Evolutionary conservation across 1,140 invertebrate species (phyloP), one percentile per base, ranked within the genome.

Genomic region (Drosophila lini): DNA sequence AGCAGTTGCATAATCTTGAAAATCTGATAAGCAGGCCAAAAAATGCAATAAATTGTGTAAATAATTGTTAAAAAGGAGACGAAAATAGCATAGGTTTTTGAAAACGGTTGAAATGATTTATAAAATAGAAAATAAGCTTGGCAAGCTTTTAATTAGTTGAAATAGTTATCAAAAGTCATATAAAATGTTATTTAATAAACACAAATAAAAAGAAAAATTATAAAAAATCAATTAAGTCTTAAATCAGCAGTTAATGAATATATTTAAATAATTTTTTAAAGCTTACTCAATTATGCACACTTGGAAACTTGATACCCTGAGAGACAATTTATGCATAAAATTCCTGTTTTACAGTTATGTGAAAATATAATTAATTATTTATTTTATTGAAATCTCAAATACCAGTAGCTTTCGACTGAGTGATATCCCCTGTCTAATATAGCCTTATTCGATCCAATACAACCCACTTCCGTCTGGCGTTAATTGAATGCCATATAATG

Each of bases 381-480:
- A 62, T 40, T 36, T 16, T n/a, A 41, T 13, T 59, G 6, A 31
- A 9, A 36, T 31, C 19, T 40, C 11, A 8, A 40, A 41, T 48
- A 38, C 34, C 57, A 68, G 42, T 50, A 50, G 28, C 45, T n/a
- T 15, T 22, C 16, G 8, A 3, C 2, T 59, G 61, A 63, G 34
- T 32, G 16, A 63, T 63, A 8, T 22, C 32, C 13, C 9, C 34
- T 44, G 62, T 9, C 36, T 32, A 48, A 52, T 68, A 47, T 15
- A 68, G 55, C 50, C 67, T 56, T 69, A 47, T 56, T 47, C n/a
- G n/a, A 62, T 16, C 32, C 50, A 36, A 7, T 13, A 47, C n/a
- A 13, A 32, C 50, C 36, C 61, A 34, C 64, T 81, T 85, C 81
- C 81, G 74, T 77, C 63, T 82, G 34, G 56, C 69, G 68, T 60